Evolutionary conservation across 2,797 vertebrate genomes (phyloP).

Genomic region (Sebastes alutus): DNA sequence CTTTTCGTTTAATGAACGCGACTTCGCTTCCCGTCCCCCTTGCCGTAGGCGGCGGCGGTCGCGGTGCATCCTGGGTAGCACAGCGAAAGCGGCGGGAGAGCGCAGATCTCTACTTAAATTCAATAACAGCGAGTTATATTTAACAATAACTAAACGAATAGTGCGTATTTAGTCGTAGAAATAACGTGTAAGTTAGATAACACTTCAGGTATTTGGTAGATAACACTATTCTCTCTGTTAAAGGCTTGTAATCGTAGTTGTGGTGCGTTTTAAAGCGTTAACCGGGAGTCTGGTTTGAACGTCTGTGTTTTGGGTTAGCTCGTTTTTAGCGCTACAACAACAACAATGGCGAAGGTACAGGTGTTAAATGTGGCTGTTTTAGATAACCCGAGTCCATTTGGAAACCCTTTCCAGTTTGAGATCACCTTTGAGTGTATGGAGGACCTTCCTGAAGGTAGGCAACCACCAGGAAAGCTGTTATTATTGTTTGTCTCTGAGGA

Average conservation of each 20-base stretch:
- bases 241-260: neutral
- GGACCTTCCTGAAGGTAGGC: slow-evolving; percentile 89
- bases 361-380: slow-evolving; percentile 89
- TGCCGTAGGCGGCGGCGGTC: slow-evolving; percentile 49
- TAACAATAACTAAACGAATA: neutral
- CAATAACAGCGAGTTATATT: neutral
- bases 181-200: neutral
- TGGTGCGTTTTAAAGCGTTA: slow-evolving; percentile 32
- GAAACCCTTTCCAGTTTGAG: slow-evolving; percentile 94
- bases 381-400: slow-evolving; percentile 90
- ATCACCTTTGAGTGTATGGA: slow-evolving; percentile 95
- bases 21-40: neutral
- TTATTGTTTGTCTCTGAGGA: slow-evolving; percentile 70
- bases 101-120: neutral
- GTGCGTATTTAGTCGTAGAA: neutral
- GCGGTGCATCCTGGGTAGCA: slow-evolving; percentile 54
- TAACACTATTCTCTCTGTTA: neutral
- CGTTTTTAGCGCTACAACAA: slow-evolving; percentile 44
- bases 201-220: neutral
- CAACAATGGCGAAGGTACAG: slow-evolving; percentile 92
- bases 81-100: slow-evolving; percentile 74
- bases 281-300: slow-evolving; percentile 56
- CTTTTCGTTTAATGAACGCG: neutral
- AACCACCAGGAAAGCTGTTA: slow-evolving; percentile 67
- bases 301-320: slow-evolving; percentile 48